These are phyloP conservation scores for Ophioninae sp. DNA, from an alignment of 2,888 invertebrate genomes.

Conservation along the genomic window DNA sequence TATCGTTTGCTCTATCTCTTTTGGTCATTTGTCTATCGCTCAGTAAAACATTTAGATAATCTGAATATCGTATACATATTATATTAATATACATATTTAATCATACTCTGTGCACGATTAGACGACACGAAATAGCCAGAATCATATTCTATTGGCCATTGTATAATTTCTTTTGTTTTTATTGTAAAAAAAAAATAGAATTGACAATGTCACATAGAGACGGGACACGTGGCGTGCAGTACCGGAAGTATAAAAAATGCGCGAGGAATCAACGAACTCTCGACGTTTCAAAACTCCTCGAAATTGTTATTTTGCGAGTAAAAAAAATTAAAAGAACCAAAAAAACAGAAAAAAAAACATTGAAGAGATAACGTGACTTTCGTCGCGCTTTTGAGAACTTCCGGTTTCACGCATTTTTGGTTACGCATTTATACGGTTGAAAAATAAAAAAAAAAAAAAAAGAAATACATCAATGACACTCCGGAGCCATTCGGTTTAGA, in stretches of 20 bases:
- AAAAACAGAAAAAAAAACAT: too few species aligned
- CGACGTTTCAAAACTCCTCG: neutral
- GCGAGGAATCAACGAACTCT: neutral
- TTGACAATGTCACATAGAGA: conserved; percentile 35
- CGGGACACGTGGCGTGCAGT: conserved; percentile 14
- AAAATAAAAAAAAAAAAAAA: conserved; percentile 1
- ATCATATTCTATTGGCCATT: conserved; percentile 34
- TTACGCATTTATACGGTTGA: neutral
- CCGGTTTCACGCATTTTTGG: neutral
- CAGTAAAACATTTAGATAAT: conserved; percentile 35
- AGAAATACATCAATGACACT: conserved; percentile 15
- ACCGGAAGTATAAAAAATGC: conserved; percentile 15
- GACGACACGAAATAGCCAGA: conserved; percentile 49
- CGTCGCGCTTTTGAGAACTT: conserved; percentile 3
- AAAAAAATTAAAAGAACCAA: neutral
- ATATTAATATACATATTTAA: neutral
- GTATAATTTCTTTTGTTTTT: conserved; percentile 10
- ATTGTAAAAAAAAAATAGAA: conserved; percentile 38
- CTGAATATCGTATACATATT: conserved; percentile 22
- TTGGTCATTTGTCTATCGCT: conserved; percentile 21
- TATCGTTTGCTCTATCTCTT: conserved; percentile 37
- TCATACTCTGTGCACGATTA: conserved; percentile 58
- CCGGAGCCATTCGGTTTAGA: conserved; percentile 62
- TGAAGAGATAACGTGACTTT: neutral
- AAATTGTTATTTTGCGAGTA: neutral